Base-by-base conservation (phyloP, 2,888 invertebrate species). In the Congeria kusceri region DNA sequence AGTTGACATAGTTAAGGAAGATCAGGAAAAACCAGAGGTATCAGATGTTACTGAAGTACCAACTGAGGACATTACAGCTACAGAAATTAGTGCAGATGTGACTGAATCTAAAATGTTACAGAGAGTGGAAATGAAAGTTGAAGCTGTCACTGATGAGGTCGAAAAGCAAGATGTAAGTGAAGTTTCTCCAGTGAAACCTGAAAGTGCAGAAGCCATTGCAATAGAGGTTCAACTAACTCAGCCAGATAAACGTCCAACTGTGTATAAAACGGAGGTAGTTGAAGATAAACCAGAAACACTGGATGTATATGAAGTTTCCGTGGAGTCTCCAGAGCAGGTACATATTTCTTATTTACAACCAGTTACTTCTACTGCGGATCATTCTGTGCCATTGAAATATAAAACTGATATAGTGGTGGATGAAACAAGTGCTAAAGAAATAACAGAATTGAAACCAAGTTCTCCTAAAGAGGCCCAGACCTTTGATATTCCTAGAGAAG, bases 81-180 rank as follows among this genome's bases (percentile, higher is more conserved):
- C 67, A 23, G 77, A 80, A 68, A 73, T 72, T 58, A 58, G 69
- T 63, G 56, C 63, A 27, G 87, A 85, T 28, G 18, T 82, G 28
- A 74, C 57, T 20, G 69, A 84, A 57, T 62, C 77, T 23, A 72
- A 77, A 56, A 39, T 58, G n/a, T 49, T 63, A 47, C 57, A 77
- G 58, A 80, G 78, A 29, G 77, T 73, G 59, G 75, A 75, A 73
- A 82, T 64, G 53, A 80, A 82, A 58, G 63, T 72, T 56, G 78
- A 84, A n/a, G 58, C 76, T 44, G 44, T 64, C 11, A 44, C 61
- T 46, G 80, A 84, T 46, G 65, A 59, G 13, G 4, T 61, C 58
- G 78, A 77, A 27, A 63, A 77, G 65, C 72, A 70, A 46, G 74
- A 71, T 23, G 70, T 81, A 0, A 44, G 53, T 49, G 84, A 81